Percentiles rank a stretch among this genome's conserved stretches.
Evolutionary conservation across 2,113 vertebrate species (phyloP).

Genomic region (Anhinga rufa): DNA sequence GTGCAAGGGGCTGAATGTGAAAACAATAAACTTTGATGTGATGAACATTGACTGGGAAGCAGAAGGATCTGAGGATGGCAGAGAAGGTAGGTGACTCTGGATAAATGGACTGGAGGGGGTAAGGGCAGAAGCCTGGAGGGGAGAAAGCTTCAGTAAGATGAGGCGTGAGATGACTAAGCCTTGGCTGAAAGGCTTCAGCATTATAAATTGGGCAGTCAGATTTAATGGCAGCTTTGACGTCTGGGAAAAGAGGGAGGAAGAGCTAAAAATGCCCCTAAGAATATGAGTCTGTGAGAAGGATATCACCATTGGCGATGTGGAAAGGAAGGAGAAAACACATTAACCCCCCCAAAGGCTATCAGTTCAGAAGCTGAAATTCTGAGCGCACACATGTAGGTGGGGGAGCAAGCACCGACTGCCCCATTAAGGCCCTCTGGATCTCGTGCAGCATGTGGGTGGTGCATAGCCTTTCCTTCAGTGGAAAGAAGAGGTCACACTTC

Average conservation of each 20-base stretch:
- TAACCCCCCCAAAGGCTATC: not conserved
- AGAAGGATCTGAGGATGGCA: conserved; percentile 35
- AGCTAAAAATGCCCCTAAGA: conserved; percentile 44
- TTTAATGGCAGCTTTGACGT: conserved; percentile 43
- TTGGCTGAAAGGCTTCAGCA: conserved; percentile 51
- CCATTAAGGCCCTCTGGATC: not conserved
- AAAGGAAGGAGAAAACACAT: not conserved
- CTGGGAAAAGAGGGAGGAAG: conserved; percentile 23
- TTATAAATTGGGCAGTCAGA: conserved; percentile 24
- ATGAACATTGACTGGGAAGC: conserved; percentile 23
- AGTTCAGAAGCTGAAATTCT: not conserved
- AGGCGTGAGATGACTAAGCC: conserved; percentile 29
- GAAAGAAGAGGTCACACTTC: not conserved
- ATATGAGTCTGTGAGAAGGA: not conserved
- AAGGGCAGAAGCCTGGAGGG: conserved; percentile 58
- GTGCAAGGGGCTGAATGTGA: conserved; percentile 44
- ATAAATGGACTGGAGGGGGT: conserved; percentile 49
- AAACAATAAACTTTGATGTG: conserved; percentile 50
- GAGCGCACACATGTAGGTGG: not conserved
- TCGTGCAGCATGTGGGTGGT: rapidly evolving
- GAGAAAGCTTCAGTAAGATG: conserved; percentile 47
- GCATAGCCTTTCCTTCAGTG: not conserved
- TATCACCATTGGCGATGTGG: conserved; percentile 28
- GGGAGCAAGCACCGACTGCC: not conserved
- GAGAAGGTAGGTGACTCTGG: conserved; percentile 36